phyloP scores from a whole-genome alignment of 2,888 invertebrate genomes.

The Orthosia gothica region DNA sequence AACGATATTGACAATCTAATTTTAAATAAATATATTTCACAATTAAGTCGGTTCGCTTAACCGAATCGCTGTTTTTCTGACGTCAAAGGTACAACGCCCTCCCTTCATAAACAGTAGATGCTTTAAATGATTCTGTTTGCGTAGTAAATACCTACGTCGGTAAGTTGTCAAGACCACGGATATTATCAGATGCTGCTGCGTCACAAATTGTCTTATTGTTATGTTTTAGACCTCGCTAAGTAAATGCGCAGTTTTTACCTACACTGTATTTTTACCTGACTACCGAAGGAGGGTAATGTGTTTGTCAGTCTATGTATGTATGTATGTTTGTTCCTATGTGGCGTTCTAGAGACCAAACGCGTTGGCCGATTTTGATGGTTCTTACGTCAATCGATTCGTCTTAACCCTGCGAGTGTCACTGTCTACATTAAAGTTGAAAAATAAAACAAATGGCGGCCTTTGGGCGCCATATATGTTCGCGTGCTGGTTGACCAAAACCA shows the following conservation, averaged over 20 bases:
- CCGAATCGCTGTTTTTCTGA: slow-evolving; percentile 44
- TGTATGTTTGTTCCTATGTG: no score
- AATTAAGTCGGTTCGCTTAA: slow-evolving; percentile 36
- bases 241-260: slow-evolving; percentile 37
- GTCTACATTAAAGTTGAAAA: no score
- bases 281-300: no score
- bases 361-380: no score
- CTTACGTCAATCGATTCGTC: no score
- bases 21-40: slow-evolving; percentile 26
- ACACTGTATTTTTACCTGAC: no score
- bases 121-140: slow-evolving; percentile 56
- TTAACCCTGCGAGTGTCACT: no score
- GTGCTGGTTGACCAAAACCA: no score
- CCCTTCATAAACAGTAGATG: slow-evolving; percentile 64
- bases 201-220: slow-evolving; percentile 62
- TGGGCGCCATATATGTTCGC: no score
- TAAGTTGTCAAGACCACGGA: slow-evolving; percentile 63
- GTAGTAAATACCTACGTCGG: slow-evolving; percentile 48
- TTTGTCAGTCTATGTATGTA: no score
- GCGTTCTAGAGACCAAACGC: no score
- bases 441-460: no score
- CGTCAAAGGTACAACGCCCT: slow-evolving; percentile 47
- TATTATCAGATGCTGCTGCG: slow-evolving; percentile 58
- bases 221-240: slow-evolving; percentile 46
- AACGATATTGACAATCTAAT: slow-evolving; percentile 15